These are phyloP conservation scores for Drosophila falleni DNA, from an alignment of 2,888 invertebrate species.

Conservation along the genomic window DNA sequence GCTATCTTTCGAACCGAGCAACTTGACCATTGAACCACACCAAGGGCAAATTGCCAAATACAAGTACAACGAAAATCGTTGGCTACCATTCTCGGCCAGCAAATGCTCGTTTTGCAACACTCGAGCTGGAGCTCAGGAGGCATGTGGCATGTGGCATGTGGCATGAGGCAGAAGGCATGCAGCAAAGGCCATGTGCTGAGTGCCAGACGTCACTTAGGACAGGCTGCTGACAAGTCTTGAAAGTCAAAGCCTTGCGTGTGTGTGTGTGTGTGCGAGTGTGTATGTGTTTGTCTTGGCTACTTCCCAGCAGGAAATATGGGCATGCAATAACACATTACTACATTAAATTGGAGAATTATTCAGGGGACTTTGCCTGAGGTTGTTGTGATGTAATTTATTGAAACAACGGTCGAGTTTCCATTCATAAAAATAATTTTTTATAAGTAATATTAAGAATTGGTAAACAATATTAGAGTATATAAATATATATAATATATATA, in stretches of 20 bases:
- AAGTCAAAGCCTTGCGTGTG: conserved; percentile 35
- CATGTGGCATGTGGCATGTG: conserved; percentile 21
- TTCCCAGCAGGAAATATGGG: conserved; percentile 48
- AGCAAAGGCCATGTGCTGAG: conserved; percentile 59
- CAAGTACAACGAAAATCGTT: conserved; percentile 21
- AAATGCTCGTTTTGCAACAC: conserved; percentile 45
- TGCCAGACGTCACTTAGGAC: conserved; percentile 75
- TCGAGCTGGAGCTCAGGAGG: conserved; percentile 41
- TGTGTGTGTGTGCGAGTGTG: conserved; percentile 11
- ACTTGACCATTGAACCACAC: conserved; percentile 73
- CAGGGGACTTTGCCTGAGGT: not conserved
- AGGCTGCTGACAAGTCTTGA: conserved; percentile 64
- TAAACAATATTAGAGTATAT: not conserved
- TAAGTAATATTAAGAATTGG: not conserved
- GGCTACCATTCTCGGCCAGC: conserved; percentile 57
- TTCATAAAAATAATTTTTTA: not conserved
- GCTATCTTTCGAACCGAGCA: conserved; percentile 6
- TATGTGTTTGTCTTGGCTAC: conserved; percentile 9
- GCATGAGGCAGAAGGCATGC: conserved; percentile 6
- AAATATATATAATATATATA: no score
- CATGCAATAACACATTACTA: conserved; percentile 3
- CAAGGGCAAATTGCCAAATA: conserved; percentile 21
- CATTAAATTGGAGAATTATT: not conserved
- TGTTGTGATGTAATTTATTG: not conserved
- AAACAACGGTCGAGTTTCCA: not conserved